These are phyloP conservation scores for Catotricha subobsoleta DNA, from an alignment of 2,888 invertebrate species.

Conservation along the genomic window DNA sequence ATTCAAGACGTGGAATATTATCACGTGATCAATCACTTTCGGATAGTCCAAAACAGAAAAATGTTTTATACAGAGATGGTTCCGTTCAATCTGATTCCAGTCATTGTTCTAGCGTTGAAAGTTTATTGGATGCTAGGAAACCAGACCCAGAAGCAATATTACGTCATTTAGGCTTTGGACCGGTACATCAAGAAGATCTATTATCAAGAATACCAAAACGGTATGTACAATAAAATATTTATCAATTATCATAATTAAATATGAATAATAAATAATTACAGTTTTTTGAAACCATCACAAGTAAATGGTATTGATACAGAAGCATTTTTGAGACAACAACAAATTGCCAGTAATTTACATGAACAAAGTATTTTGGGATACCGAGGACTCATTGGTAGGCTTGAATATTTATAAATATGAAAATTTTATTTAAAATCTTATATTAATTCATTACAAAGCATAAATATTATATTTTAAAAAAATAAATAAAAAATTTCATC, in stretches of 20 bases:
- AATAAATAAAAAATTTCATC: too few species aligned
- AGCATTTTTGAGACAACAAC: slow-evolving; percentile 54
- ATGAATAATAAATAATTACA: slow-evolving; percentile 14
- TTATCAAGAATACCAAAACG: slow-evolving; percentile 59
- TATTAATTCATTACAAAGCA: not conserved
- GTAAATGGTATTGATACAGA: slow-evolving; percentile 58
- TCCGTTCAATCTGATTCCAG: slow-evolving; percentile 34
- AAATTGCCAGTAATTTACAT: slow-evolving; percentile 50
- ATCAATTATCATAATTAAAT: not conserved
- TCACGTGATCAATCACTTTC: slow-evolving; percentile 1
- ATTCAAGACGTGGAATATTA: not conserved
- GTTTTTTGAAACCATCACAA: slow-evolving; percentile 64
- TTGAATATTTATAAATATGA: not conserved
- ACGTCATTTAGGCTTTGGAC: slow-evolving; percentile 63
- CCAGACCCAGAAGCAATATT: slow-evolving; percentile 82
- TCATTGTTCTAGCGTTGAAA: slow-evolving; percentile 61
- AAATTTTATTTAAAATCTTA: not conserved
- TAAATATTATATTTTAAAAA: not conserved
- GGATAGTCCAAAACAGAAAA: slow-evolving; percentile 24
- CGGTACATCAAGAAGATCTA: slow-evolving; percentile 46
- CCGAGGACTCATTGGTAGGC: slow-evolving; percentile 51
- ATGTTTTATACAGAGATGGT: slow-evolving; percentile 33
- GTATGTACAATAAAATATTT: slow-evolving; percentile 2
- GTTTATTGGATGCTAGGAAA: slow-evolving; percentile 61
- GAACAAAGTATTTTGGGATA: slow-evolving; percentile 61